These are phyloP conservation scores for Drosophila subobscura DNA, from an alignment of 1,140 invertebrate genomes.

Conservation along the genomic window DNA sequence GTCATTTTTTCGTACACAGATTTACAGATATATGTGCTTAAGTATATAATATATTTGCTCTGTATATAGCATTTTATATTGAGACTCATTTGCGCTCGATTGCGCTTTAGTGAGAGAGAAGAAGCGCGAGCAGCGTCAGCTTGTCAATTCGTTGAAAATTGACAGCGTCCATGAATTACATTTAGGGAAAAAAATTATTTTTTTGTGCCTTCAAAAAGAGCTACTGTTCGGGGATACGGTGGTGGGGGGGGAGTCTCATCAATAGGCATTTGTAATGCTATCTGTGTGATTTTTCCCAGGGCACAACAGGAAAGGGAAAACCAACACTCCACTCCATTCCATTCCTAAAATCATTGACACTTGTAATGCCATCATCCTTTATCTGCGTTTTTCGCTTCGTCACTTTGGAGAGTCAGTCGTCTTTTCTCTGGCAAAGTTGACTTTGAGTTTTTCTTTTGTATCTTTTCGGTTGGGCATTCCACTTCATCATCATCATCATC, in stretches of 20 bases:
- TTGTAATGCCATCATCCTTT: constrained; percentile 6
- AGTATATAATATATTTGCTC: too few species aligned
- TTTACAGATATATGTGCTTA: too few species aligned
- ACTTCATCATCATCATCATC: constrained; percentile 1
- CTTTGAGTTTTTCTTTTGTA: constrained; percentile 19
- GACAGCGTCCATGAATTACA: constrained; percentile 18
- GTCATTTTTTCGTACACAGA: too few species aligned
- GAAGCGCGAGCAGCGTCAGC: constrained; percentile 13
- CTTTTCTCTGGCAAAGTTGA: neutral
- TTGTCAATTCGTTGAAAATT: constrained; percentile 35
- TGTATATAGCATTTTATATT: constrained; percentile 17
- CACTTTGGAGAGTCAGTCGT: constrained; percentile 1
- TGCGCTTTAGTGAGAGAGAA: constrained; percentile 25
- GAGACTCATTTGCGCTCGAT: constrained; percentile 51
- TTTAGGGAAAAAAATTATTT: neutral
- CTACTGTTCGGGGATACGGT: too few species aligned
- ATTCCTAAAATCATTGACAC: constrained; percentile 19
- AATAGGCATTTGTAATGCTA: too few species aligned
- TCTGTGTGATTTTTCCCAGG: too few species aligned
- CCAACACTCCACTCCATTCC: too few species aligned
- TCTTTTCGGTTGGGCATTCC: constrained; percentile 14
- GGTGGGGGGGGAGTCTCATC: too few species aligned
- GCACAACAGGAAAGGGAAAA: too few species aligned
- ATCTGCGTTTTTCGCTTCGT: constrained; percentile 17
- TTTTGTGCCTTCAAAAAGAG: neutral